Base-by-base conservation (phyloP, 2,113 vertebrate species). In the Ariopsis seemanni region DNA sequence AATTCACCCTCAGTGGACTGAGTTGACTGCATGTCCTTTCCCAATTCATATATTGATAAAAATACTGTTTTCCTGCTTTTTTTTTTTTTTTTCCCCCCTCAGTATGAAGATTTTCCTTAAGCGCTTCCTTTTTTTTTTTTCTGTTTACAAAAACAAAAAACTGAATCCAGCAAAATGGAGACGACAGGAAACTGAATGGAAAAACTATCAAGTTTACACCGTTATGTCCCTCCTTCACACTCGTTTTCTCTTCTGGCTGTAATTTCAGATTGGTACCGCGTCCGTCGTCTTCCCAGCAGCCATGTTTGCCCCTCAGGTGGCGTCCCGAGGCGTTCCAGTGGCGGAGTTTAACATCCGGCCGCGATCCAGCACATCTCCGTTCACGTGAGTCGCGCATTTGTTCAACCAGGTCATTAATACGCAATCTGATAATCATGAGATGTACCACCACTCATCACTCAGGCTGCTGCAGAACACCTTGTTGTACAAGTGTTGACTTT, bases 221-320 rank as follows among this genome's bases (percentile, higher is more conserved):
- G 9, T 74, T 22, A 2, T 34, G 34, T 48, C 15, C 34, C 71
- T 52, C 8, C 4, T 8, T 0, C 52, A 17, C 25, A n/a, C 50
- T 53, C 5, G 0, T 27, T 75, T 1, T 30, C 14, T 48, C 87
- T 79, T 53, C 25, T 55, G 2, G 50, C 10, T 14, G 0, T 53
- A 5, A 78, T 27, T 67, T 7, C 58, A 99, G 98, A 97, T 99
- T 22, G 98, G 98, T 30, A 98, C 98, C 0, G 99, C 98, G 53
- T 99, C 98, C 0, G 94, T 98, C 57, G 98, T 99, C 85, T 99
- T 98, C 91, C 98, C 98, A 0, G 98, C 98, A 0, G 98, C 98
- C 53, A 97, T 98, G 97, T 99, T 99, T 87, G 98, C 97, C 12
- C 98, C 98, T 0, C 97, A 97, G 90, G 97, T 99, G 48, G 97